Evolutionary conservation across 35 echinoderm and acorn worm genomes (phyloP), one percentile per base, ranked within the genome.

Genomic region (Lytechinus variegatus): DNA sequence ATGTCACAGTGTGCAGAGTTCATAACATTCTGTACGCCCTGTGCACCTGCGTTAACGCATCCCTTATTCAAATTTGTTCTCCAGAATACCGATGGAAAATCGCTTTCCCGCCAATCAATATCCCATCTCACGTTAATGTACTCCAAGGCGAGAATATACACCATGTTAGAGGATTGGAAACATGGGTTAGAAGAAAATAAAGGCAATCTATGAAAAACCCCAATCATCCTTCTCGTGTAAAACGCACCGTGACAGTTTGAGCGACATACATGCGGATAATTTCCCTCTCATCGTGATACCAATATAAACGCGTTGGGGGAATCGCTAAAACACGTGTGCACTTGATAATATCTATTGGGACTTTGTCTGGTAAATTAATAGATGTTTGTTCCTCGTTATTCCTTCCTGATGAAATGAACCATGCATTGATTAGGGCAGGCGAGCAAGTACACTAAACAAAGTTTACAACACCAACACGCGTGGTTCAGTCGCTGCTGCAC

Each of bases 121-220:
- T 14, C 88, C 52, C 88, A 90, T 90, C 88, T 90, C 52, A 21
- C 12, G 29, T 90, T 90, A 90, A 90, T 90, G 88, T 54, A 90
- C 88, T 90, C 52, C 88, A 90, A 90, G 88, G 88, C 52, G 28
- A 90, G 52, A 90, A 90, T 52, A 90, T 44, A 90, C 88, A 90
- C 52, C 29, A 90, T 28, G 52, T 90, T 44, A 90, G 88, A 54
- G 52, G 52, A 13, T 54, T 90, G n/a, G 52, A 33, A 52, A 44
- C 28, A 53, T 54, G 52, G 52, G 33, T 44, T 90, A 90, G 52
- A 29, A 9, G 88, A 90, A 90, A 54, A 90, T 44, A 33, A 90
- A 54, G 27, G 88, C 11, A 90, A 16, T 52, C 88, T 44, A 54
- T 44, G 52, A 54, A 90, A 90, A 33, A n/a, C n/a, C 28, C 14